These are phyloP conservation scores for Beris morrisii DNA, from an alignment of 2,888 invertebrate species.

Conservation along the genomic window DNA sequence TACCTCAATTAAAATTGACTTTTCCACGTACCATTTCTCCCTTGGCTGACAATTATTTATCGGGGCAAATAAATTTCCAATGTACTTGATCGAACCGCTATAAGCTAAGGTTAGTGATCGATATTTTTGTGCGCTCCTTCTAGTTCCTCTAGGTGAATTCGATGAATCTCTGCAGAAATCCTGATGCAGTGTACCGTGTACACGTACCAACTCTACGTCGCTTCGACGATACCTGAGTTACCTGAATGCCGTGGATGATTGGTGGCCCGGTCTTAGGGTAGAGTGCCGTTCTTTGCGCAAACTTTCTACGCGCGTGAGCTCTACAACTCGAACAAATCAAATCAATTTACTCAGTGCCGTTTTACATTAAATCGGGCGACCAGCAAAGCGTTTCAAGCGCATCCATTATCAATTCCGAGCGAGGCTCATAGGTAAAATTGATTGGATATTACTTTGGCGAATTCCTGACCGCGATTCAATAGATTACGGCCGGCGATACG, in stretches of 20 bases:
- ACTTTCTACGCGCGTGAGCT: slow-evolving; percentile 1
- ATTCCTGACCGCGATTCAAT: not conserved
- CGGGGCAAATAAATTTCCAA: slow-evolving; percentile 1
- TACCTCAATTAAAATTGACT: slow-evolving; percentile 18
- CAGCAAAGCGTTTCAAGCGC: not conserved
- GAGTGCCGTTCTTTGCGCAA: not conserved
- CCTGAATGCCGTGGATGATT: slow-evolving; percentile 1
- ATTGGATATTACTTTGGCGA: slow-evolving; percentile 5
- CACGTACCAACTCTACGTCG: too few species aligned
- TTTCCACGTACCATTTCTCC: slow-evolving; percentile 18
- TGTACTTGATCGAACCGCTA: not conserved
- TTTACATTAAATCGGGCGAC: not conserved
- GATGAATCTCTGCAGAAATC: not conserved
- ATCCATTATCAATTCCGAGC: too few species aligned
- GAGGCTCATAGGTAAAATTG: not conserved
- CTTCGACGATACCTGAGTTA: not conserved
- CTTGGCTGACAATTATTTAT: slow-evolving; percentile 19
- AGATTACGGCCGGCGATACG: too few species aligned
- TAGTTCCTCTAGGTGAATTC: too few species aligned
- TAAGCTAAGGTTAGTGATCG: too few species aligned
- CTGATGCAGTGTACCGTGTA: too few species aligned
- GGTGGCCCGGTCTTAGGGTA: not conserved
- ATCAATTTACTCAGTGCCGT: slow-evolving; percentile 2
- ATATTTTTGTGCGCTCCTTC: too few species aligned
- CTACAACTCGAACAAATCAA: slow-evolving; percentile 1